Conservation (phyloP, 2,888 invertebrate genomes). For the Ecliptopera silaceata region DNA sequence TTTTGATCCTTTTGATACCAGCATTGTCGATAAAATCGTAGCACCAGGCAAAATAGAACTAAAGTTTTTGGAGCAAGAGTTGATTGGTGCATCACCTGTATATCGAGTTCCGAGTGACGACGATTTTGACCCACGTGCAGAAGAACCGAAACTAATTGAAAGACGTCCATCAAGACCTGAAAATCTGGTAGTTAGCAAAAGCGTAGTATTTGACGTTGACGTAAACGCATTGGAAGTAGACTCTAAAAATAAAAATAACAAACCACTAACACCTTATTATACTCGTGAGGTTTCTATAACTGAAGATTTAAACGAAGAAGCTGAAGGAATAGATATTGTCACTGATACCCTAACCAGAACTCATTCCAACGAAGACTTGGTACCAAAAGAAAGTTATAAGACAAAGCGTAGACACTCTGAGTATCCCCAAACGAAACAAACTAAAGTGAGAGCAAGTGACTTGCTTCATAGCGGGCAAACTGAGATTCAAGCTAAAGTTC, state of each 20-base stretch:
- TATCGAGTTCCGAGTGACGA: constrained; percentile 86
- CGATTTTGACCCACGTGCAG: constrained; percentile 91
- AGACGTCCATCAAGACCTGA: constrained; percentile 86
- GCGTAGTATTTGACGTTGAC: constrained; percentile 80
- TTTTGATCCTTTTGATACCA: constrained; percentile 94
- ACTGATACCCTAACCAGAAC: constrained; percentile 81
- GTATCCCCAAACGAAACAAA: constrained; percentile 54
- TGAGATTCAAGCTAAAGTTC: constrained; percentile 83
- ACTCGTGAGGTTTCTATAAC: constrained; percentile 85
- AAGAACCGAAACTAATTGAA: constrained; percentile 75
- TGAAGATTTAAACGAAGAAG: constrained; percentile 75
- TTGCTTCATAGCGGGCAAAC: constrained; percentile 60
- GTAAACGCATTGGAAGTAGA: constrained; percentile 77
- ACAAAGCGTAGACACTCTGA: constrained; percentile 80
- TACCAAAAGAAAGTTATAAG: constrained; percentile 72
- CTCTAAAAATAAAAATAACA: constrained; percentile 84
- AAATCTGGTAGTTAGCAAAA: constrained; percentile 78
- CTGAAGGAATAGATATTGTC: constrained; percentile 87
- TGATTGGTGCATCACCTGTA: constrained; percentile 81
- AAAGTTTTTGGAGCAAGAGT: constrained; percentile 90
- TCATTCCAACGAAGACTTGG: constrained; percentile 86
- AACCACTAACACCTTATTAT: constrained; percentile 93
- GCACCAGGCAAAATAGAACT: constrained; percentile 91
- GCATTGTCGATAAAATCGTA: constrained; percentile 86
- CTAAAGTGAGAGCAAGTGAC: constrained; percentile 60